These are phyloP conservation scores for Sparus aurata DNA, from an alignment of 2,797 vertebrate genomes.

Conservation along the genomic window DNA sequence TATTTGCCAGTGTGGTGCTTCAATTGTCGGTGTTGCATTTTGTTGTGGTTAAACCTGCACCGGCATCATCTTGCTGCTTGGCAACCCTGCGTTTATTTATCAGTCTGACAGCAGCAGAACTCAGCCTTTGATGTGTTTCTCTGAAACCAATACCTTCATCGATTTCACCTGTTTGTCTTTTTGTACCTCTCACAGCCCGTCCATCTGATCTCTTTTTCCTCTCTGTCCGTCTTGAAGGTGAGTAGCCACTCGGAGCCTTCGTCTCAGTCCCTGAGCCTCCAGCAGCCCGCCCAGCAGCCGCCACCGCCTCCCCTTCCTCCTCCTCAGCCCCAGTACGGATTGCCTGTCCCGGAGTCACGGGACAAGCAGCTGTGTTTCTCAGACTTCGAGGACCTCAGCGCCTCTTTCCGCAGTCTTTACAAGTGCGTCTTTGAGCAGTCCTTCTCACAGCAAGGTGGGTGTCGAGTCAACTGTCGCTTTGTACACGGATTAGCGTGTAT, in stretches of 20 bases:
- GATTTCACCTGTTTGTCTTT: slow-evolving; percentile 2
- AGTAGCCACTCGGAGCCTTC: slow-evolving; percentile 88
- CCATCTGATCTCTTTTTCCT: slow-evolving; percentile 16
- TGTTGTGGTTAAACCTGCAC: not conserved
- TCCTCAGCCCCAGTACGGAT: slow-evolving; percentile 84
- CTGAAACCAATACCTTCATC: not conserved
- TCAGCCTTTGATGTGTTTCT: slow-evolving; percentile 21
- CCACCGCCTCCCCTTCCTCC: slow-evolving; percentile 74
- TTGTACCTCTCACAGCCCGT: slow-evolving; percentile 5
- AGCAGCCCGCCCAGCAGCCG: slow-evolving; percentile 74
- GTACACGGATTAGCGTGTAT: slow-evolving; percentile 15
- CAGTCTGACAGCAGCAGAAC: not conserved
- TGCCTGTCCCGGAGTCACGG: slow-evolving; percentile 86
- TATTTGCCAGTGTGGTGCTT: not conserved
- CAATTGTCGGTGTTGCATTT: not conserved
- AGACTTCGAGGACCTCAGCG: slow-evolving; percentile 91
- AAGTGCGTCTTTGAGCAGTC: slow-evolving; percentile 92
- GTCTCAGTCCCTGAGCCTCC: slow-evolving; percentile 86
- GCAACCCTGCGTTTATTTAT: not conserved
- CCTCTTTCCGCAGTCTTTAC: slow-evolving; percentile 92
- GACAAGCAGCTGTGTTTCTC: slow-evolving; percentile 89
- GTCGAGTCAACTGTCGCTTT: slow-evolving; percentile 18
- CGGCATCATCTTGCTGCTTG: not conserved
- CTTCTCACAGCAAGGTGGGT: slow-evolving; percentile 90
- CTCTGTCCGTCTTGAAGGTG: slow-evolving; percentile 77